These are phyloP conservation scores for Macaria notata DNA, from an alignment of 2,888 invertebrate genomes.

Conservation along the genomic window DNA sequence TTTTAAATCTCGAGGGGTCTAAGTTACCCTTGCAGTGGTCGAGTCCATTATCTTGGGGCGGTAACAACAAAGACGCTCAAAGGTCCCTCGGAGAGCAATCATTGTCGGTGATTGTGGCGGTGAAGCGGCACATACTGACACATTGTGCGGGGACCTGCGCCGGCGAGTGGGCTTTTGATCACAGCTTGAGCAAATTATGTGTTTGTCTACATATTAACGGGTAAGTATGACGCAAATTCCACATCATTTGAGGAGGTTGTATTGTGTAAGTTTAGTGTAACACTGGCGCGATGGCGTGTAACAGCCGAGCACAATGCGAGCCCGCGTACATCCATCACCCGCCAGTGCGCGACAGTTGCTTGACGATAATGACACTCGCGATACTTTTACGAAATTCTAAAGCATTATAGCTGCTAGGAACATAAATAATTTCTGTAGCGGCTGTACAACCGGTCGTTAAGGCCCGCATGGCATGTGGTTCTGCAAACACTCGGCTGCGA, in stretches of 20 bases:
- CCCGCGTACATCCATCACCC: conserved; percentile 10
- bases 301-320: not conserved
- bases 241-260: not conserved
- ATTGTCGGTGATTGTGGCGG: conserved; percentile 60
- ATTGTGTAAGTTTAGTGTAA: conserved; percentile 2
- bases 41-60: conserved; percentile 62
- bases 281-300: not conserved
- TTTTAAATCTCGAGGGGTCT: conserved; percentile 59
- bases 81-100: conserved; percentile 58
- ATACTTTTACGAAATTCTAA: conserved; percentile 30
- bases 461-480: conserved; percentile 32
- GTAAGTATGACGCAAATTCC: conserved; percentile 5
- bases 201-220: conserved; percentile 6
- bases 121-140: conserved; percentile 47
- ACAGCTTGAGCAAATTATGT: conserved; percentile 6
- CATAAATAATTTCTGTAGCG: conserved; percentile 31
- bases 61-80: conserved; percentile 63
- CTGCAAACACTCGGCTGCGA: conserved; percentile 21
- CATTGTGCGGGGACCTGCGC: conserved; percentile 47
- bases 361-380: conserved; percentile 32
- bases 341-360: conserved; percentile 27
- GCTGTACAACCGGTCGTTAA: conserved; percentile 36
- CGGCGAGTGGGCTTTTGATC: conserved; percentile 21
- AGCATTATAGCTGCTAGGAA: conserved; percentile 28
- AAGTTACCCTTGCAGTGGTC: conserved; percentile 55